Evolutionary conservation across 2,797 vertebrate species (phyloP).

Genomic region (Clarias fuscus): DNA sequence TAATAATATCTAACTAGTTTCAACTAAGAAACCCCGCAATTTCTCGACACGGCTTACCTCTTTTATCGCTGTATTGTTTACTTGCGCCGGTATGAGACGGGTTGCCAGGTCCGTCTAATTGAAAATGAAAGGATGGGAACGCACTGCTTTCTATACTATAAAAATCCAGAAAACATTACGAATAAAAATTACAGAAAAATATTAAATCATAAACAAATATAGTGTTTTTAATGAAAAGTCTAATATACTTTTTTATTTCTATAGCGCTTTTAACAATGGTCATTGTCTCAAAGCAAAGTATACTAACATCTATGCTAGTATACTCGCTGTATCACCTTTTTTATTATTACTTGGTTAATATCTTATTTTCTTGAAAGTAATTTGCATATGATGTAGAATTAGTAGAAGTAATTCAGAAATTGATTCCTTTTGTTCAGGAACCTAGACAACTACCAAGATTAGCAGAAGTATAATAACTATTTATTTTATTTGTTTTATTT

Average conservation of each 20-base stretch:
- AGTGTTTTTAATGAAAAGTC: background rate
- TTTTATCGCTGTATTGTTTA: constrained; percentile 37
- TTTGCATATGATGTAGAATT: background rate
- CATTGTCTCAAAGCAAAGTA: too few relatives aligned
- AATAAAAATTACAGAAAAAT: too few relatives aligned
- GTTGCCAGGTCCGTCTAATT: background rate
- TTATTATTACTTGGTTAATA: background rate
- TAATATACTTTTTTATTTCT: too few relatives aligned
- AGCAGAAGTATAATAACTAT: too few relatives aligned
- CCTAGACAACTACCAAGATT: background rate
- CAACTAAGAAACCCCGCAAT: background rate
- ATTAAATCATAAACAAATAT: background rate
- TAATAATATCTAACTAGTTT: background rate
- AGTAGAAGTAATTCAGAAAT: background rate
- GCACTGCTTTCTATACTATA: too few relatives aligned
- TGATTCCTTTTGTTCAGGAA: background rate
- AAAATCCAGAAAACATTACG: too few relatives aligned
- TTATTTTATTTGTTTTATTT: too few relatives aligned
- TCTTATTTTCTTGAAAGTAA: background rate
- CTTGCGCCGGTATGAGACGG: background rate
- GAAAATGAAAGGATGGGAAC: background rate
- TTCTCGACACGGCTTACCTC: background rate
- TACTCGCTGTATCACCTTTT: background rate
- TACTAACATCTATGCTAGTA: background rate
- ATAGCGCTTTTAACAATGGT: too few relatives aligned